Evolutionary conservation across 2,797 vertebrate genomes (phyloP).

Genomic region (Paguma larvata): DNA sequence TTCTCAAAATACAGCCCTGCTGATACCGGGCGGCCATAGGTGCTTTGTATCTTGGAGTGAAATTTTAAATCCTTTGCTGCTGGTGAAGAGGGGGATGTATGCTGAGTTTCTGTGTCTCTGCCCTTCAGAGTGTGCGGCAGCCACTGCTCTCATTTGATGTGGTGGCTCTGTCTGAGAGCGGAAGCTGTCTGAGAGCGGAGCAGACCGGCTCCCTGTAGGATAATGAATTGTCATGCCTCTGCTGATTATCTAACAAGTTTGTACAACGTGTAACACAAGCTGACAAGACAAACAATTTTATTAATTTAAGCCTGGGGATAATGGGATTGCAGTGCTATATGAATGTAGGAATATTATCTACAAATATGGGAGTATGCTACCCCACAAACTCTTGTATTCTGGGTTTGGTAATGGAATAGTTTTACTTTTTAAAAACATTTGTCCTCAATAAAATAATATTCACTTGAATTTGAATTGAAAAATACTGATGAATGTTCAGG

Average conservation of each 20-base stretch:
- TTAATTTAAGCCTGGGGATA: constrained; percentile 84
- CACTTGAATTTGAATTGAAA: constrained; percentile 53
- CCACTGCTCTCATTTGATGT: constrained; percentile 70
- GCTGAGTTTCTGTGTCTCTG: neutral
- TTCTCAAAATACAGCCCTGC: constrained; percentile 10
- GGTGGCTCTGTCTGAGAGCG: constrained; percentile 68
- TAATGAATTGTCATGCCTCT: constrained; percentile 84
- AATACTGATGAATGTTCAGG: constrained; percentile 29
- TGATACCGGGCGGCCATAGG: neutral
- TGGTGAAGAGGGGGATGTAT: neutral
- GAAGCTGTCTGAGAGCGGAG: constrained; percentile 79
- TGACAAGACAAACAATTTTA: constrained; percentile 86
- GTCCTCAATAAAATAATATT: constrained; percentile 22
- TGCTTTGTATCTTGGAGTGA: neutral
- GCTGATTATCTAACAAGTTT: constrained; percentile 85
- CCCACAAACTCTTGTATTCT: neutral
- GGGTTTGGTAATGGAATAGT: constrained; percentile 50
- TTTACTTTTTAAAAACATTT: constrained; percentile 36
- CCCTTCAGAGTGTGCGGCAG: constrained; percentile 59
- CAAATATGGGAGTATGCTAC: neutral
- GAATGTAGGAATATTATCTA: constrained; percentile 42
- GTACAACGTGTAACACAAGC: constrained; percentile 76
- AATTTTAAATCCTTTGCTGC: neutral
- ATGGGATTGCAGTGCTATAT: constrained; percentile 62
- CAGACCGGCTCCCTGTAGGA: constrained; percentile 78